Evolutionary conservation across 1,140 invertebrate genomes (phyloP), one percentile per base, ranked within the genome.

Genomic region (Meloidogyne exigua): DNA sequence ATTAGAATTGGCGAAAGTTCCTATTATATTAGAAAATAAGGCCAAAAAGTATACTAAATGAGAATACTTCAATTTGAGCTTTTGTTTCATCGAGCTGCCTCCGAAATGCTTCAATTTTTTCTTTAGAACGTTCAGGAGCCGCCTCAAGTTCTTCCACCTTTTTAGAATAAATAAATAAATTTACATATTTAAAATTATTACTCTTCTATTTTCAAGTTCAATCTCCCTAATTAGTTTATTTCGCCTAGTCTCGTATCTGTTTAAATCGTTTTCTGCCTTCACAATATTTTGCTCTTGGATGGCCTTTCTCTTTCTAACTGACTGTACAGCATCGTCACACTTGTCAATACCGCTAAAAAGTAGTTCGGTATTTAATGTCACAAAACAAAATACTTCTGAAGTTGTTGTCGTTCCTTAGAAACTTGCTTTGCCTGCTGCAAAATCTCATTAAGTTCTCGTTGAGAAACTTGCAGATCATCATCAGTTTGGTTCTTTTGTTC

Each of bases 171-270:
- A 13, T 23, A 13, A 71, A 13, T 71, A 42, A 71, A 32, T 63
- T 71, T 15, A 39, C 7, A 39, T 39, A 39, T 26, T 11, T 10
- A 21, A 78, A 15, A 25, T 2, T 13, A 42, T 9, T 21, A 77
- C 76, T 71, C 75, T 79, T 39, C 77, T 49, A 39, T 72, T 39
- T 42, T 86, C 77, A 15, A 42, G 64, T 12, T 26, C 75, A 36
- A 80, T 73, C 4, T 81, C 57, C 11, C 75, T 28, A 32, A 77
- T 62, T 13, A 77, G 23, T 68, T 86, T 76, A 15, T 80, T 74
- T 26, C 39, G 57, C 25, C 79, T 77, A 21, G 76, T 72, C 21
- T 84, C 76, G 28, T 78, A 62, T 68, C 82, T 44, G 26, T 85
- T 75, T 3, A 28, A 42, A 32, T 82, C 75, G 4, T 71, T 76